Percentiles rank a stretch among this genome's conserved stretches.
Conservation (phyloP, 2,113 vertebrate genomes). For the Ophthalmolycus amberensis region DNA sequence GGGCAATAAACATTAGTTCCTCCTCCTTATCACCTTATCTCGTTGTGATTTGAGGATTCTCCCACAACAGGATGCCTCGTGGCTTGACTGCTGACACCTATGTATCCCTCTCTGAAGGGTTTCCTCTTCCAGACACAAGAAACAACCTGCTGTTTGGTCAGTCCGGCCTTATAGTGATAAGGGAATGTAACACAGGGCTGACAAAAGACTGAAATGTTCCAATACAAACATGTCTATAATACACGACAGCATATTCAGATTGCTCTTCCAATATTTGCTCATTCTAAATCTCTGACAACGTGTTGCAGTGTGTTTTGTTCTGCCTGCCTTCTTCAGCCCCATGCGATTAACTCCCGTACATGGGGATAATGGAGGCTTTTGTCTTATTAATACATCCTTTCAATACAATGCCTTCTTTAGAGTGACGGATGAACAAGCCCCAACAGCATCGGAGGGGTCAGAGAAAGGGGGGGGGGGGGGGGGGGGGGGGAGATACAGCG, state of each 20-base stretch:
- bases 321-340: conserved; percentile 48
- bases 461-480: neutral
- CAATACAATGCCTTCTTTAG: conserved; percentile 81
- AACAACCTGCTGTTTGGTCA: conserved; percentile 4
- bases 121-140: conserved; percentile 7
- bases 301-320: conserved; percentile 10
- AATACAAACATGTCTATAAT: neutral
- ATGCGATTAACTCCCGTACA: conserved; percentile 71
- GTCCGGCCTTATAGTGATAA: neutral
- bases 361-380: conserved; percentile 80
- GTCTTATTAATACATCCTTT: conserved; percentile 83
- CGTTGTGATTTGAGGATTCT: conserved; percentile 64
- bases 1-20: conserved; percentile 76
- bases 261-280: neutral
- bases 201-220: neutral
- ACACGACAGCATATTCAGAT: conserved; percentile 7
- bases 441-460: conserved; percentile 73
- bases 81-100: conserved; percentile 65
- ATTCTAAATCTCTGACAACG: conserved; percentile 6
- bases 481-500: conserved; percentile 40
- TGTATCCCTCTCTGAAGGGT: conserved; percentile 28
- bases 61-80: conserved; percentile 52
- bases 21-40: conserved; percentile 82
- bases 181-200: neutral
- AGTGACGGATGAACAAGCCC: conserved; percentile 82